Evolutionary conservation across 2,113 vertebrate species (phyloP), one percentile per base, ranked within the genome.

Genomic region (Amphiprion percula): DNA sequence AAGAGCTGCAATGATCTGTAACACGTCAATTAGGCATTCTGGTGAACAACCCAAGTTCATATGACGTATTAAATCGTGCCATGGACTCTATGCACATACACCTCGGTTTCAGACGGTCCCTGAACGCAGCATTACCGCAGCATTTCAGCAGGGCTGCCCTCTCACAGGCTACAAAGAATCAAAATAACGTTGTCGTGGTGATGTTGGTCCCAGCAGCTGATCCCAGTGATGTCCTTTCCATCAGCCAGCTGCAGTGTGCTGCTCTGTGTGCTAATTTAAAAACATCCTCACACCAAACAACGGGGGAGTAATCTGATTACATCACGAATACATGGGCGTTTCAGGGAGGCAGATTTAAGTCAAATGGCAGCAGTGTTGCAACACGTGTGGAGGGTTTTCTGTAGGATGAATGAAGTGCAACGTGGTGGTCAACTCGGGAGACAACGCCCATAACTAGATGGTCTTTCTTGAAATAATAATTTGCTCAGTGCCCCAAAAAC

Each of bases 81-180:
- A 10, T 44, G 4, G 1, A 16, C 15, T 16, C 9, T 16, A 0
- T 14, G 11, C 0, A 28, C 0, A 52, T 26, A 56, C 0, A 0
- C 0, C 4, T 0, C 21, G 0, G 60, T 65, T 21, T 55, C 83
- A 24, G 17, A 71, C 10, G 0, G 53, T 21, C 0, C 0, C 0
- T 76, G 54, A 89, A 89, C 1, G 83, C 74, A 46, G 15, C 88
- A 83, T 75, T 87, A 86, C 90, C 66, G 87, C 88, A 83, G 84
- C 80, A 26, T 33, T 79, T 61, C 70, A 67, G 52, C 60, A 37
- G 80, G 33, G 44, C 66, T 49, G 56, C 15, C 15, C 56, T 16
- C 23, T 28, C 28, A 49, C 26, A 15, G 19, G 37, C 64, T 10
- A 46, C 4, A 12, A 19, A 63, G 74, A 68, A 71, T 71, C 47